Base-by-base conservation (phyloP, 2,797 vertebrate species). In the Tapirus indicus region DNA sequence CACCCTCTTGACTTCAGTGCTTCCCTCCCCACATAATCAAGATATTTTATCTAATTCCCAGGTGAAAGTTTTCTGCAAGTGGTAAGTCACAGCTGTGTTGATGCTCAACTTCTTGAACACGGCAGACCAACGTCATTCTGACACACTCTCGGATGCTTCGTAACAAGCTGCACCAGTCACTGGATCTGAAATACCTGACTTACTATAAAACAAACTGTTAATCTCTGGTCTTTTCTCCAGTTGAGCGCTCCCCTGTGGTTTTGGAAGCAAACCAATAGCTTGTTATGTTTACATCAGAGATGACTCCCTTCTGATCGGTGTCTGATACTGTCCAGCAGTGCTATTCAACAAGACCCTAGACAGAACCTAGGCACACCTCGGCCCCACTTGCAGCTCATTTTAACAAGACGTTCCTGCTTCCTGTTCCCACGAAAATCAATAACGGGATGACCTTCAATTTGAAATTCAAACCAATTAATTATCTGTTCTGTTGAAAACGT, bases 51-150 rank as follows among this genome's bases (percentile, higher is more conserved):
- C 98, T 97, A 98, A 98, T 98, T 98, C 97, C 84, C 93, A 97
- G 91, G 74, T 97, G 96, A 98, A 97, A 98, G 86, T 66, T 96
- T 98, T 97, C 97, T 97, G 95, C 77, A 98, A 97, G 84, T 97
- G 91, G 94, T 97, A 98, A 98, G 95, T 98, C 98, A 96, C 98
- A 98, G 98, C 96, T 98, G 98, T 98, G 97, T 97, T 98, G 98
- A 98, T 77, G 84, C 0, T 97, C 85, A 98, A 98, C 97, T 98
- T 97, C 96, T 97, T 92, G 82, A 98, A 97, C 58, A 97, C 35
- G 89, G 93, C 98, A 98, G 93, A 98, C 89, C 91, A 97, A 74
- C 5, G 0, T 97, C 97, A 96, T 91, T 88, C 86, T 56, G 95
- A 98, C 89, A 98, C 86, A 93, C 87, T 98, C 87, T 96, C 79